Evolutionary conservation across 2,797 vertebrate species (phyloP).

Genomic region (Cossypha dichroa): DNA sequence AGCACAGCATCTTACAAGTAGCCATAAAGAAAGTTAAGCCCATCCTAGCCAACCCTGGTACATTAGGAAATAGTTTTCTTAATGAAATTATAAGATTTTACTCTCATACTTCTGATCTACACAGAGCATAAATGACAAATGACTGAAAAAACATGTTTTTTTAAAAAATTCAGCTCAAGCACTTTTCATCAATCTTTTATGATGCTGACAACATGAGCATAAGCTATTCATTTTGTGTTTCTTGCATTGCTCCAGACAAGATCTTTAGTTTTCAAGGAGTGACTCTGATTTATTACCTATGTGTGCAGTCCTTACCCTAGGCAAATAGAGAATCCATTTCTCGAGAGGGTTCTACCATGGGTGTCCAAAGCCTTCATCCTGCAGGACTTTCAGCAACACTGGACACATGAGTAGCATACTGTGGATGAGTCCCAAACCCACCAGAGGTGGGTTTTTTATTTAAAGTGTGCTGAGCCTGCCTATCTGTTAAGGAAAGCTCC

Average conservation of each 20-base stretch:
- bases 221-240: not conserved
- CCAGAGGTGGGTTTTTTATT: not conserved
- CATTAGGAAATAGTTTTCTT: not conserved
- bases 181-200: not conserved
- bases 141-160: not conserved
- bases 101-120: not conserved
- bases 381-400: not conserved
- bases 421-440: not conserved
- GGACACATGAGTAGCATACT: too few species aligned
- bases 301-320: too few species aligned
- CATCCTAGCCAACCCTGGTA: not conserved
- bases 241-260: not conserved
- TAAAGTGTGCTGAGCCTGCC: not conserved
- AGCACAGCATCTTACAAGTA: not conserved
- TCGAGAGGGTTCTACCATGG: rapidly evolving
- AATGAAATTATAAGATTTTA: not conserved
- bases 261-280: not conserved
- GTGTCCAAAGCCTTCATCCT: not conserved
- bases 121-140: not conserved
- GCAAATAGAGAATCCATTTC: not conserved
- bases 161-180: not conserved
- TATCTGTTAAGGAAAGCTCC: not conserved
- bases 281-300: not conserved
- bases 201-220: not conserved
- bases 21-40: not conserved